Conservation (phyloP, 2,888 invertebrate species). For the Cylindroiulus punctatus region DNA sequence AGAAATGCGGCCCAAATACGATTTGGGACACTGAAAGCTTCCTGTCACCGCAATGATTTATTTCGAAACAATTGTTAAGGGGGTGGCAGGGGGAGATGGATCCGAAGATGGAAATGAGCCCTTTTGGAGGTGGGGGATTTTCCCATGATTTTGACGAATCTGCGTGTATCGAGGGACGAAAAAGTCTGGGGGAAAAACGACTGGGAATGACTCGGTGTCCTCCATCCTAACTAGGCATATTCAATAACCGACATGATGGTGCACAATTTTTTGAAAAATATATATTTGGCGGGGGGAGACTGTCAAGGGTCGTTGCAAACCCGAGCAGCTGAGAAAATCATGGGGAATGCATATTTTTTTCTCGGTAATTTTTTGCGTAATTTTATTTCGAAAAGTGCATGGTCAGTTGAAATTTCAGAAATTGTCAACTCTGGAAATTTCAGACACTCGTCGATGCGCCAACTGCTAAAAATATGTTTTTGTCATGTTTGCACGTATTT, state of each 20-base stretch:
- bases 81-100: background rate
- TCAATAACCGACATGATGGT: background rate
- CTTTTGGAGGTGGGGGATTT: background rate
- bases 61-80: conserved; percentile 54
- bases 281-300: too few relatives aligned
- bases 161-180: background rate
- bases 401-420: too few relatives aligned
- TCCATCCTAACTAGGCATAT: conserved; percentile 3
- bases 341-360: too few relatives aligned
- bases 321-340: too few relatives aligned
- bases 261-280: background rate
- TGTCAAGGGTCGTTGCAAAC: too few relatives aligned
- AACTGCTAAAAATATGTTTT: too few relatives aligned
- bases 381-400: too few relatives aligned
- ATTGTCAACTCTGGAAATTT: too few relatives aligned
- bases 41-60: conserved; percentile 55
- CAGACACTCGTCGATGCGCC: too few relatives aligned
- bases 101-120: background rate
- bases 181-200: background rate
- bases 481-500: too few relatives aligned
- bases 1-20: conserved; percentile 17
- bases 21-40: conserved; percentile 50
- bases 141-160: background rate
- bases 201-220: background rate
- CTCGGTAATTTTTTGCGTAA: too few relatives aligned